Conservation (phyloP, 2,797 vertebrate genomes). For the Clarias fuscus region DNA sequence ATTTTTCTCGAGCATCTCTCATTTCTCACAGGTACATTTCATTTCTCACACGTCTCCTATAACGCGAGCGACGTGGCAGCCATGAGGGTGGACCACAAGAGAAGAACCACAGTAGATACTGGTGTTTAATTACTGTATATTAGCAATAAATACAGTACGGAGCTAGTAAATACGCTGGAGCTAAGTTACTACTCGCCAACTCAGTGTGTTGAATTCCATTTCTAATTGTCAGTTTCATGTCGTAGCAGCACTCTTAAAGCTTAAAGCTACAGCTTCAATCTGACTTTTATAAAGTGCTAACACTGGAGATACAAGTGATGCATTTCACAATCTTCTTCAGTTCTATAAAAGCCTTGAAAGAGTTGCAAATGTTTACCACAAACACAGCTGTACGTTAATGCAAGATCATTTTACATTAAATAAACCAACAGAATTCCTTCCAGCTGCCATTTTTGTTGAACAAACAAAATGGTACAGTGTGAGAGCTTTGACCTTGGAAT, state of each 20-base stretch:
- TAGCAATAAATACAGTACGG: neutral
- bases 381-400: neutral
- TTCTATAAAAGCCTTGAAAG: neutral
- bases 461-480: neutral
- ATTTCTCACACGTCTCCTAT: neutral
- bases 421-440: neutral
- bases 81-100: neutral
- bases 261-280: neutral
- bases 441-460: neutral
- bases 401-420: neutral
- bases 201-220: neutral
- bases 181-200: neutral
- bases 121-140: no score
- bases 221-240: neutral
- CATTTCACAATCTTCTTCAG: neutral
- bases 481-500: neutral
- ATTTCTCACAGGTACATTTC: neutral
- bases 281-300: neutral
- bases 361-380: neutral
- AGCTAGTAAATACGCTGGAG: neutral
- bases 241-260: neutral
- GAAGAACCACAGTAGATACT: neutral
- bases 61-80: neutral
- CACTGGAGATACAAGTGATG: neutral
- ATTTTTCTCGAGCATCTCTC: neutral